Base-by-base conservation (phyloP, 37 sponge, comb jelly and placozoan genomes). In the Oopsacas minuta region DNA sequence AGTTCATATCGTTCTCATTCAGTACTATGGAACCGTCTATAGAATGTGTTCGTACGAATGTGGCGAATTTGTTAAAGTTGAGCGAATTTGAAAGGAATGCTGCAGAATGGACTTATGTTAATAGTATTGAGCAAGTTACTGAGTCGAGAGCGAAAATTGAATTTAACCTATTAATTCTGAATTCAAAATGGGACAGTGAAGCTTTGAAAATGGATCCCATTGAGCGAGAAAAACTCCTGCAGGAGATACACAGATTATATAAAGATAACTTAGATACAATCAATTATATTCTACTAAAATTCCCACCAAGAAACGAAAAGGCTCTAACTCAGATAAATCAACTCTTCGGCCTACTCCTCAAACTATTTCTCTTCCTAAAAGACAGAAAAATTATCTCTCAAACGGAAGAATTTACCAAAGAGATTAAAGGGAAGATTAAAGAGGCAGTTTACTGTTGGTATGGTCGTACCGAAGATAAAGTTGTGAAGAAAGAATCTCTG, bases 171-270 rank as follows among this genome's bases (percentile, higher is more conserved):
- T 32, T 61, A 61, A 10, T 61, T 7, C 75, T 61, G 17, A 61
- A 61, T n/a, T 61, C 75, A 3, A 61, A 61, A 61, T 61, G 75
- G 75, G 22, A 61, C 28, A 61, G 30, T n/a, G 75, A 61, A n/a
- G 20, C 75, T n/a, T 7, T 20, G 3, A 61, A 34, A 61, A 25
- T 61, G 7, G 75, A 61, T 32, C 28, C 20, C 1, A 34, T 3
- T 12, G 75, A 61, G 22, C 22, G 7, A 61, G 17, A 61, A 34
- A 61, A 12, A n/a, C 75, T 61, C 7, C 75, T 61, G 1, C 28
- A 61, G 1, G 28, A n/a, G 22, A 61, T 61, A 61, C 22, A 61
- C 7, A 3, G 22, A 5, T 61, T 61, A 5, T 61, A 61, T 61
- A 12, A 61, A 5, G 30, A 61, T 25, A 10, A 61, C 28, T 61